Base-by-base conservation (phyloP, 1,140 invertebrate species). In the Ridgeia piscesae region DNA sequence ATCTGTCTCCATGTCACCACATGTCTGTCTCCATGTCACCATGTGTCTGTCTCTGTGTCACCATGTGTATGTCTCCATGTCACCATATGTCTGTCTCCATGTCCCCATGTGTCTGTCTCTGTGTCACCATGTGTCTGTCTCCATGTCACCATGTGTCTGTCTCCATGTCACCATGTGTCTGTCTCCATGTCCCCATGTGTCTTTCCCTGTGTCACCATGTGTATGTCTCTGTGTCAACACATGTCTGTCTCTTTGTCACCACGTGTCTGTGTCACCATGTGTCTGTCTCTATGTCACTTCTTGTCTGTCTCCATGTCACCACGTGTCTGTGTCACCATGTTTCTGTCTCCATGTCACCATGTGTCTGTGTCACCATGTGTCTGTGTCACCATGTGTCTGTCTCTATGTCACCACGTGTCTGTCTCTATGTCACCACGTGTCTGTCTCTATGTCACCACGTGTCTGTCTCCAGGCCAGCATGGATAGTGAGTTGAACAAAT, bases 121-220 rank as follows among this genome's bases (percentile, higher is more conserved):
- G 95, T 95, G 95, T 95, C 27, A 94, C 93, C 88, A 92, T 95
- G 88, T n/a, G n/a, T n/a, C n/a, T n/a, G n/a, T n/a, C n/a, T n/a
- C n/a, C n/a, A 4, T 42, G 42, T 91, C 0, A 21, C 9, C 35
- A 48, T 92, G 9, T 31, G 92, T 34, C 33, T 92, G 9, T 89
- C 88, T 94, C 17, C 92, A 95, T 95, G 95, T 95, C 27, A 94
- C 93, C 88, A 92, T 95, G 88, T n/a, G n/a, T n/a, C n/a, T n/a
- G n/a, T n/a, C n/a, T n/a, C n/a, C n/a, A 4, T 42, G 42, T 91
- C 0, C 6, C 9, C 35, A 48, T 92, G 9, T 31, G 92, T 34
- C 33, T 92, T 33, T 89, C 88, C 93, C 17, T 91, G 95, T 95
- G 95, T 95, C 27, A 94, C 93, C 88, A 92, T 95, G 88, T n/a